Conservation (phyloP, 2,888 invertebrate genomes). For the Acrobasis suavella region DNA sequence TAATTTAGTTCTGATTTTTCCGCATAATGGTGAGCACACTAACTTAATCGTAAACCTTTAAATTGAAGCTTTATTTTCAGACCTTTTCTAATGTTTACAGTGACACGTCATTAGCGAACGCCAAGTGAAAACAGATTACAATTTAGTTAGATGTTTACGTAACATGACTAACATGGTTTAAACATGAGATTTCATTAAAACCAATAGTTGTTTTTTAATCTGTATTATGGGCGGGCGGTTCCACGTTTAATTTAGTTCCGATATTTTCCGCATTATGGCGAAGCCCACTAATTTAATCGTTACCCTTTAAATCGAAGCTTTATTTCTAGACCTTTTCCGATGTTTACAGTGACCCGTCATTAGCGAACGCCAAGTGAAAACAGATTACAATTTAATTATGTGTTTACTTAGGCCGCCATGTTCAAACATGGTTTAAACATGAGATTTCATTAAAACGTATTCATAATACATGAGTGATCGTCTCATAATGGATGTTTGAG, state of each 20-base stretch:
- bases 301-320: too few species aligned
- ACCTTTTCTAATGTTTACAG: not conserved
- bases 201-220: too few species aligned
- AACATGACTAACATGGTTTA: conserved; percentile 17
- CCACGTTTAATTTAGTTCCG: too few species aligned
- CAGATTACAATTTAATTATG: conserved; percentile 19
- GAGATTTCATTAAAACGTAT: conserved; percentile 15
- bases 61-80: not conserved
- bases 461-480: conserved; percentile 13
- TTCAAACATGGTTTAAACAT: conserved; percentile 20
- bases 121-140: conserved; percentile 9
- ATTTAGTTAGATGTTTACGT: conserved; percentile 14
- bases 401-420: conserved; percentile 10
- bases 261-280: too few species aligned
- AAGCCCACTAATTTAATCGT: too few species aligned
- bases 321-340: not conserved
- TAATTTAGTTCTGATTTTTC: too few species aligned
- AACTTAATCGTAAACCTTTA: too few species aligned
- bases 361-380: not conserved
- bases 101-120: conserved; percentile 10
- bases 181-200: conserved; percentile 16
- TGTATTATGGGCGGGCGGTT: too few species aligned
- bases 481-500: conserved; percentile 7
- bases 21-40: too few species aligned
- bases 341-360: conserved; percentile 4